Evolutionary conservation across 2,888 invertebrate genomes (phyloP).

Genomic region (Eupithecia inturbata): DNA sequence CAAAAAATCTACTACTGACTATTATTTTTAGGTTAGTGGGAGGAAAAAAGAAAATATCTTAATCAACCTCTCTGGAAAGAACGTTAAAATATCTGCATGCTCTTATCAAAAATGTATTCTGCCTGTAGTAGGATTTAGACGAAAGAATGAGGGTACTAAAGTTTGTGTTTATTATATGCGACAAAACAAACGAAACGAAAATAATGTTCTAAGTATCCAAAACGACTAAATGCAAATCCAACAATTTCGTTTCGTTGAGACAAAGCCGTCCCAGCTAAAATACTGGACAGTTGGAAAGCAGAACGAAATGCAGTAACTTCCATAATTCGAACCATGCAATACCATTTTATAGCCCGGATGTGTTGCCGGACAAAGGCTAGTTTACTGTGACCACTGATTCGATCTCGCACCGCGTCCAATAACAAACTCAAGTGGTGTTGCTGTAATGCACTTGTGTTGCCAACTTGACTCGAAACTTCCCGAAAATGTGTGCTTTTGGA

Average conservation of each 20-base stretch:
- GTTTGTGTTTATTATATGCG: too few relatives aligned
- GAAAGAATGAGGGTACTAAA: too few relatives aligned
- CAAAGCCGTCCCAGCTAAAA: not conserved
- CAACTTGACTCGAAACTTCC: constrained; percentile 22
- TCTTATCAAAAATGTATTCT: too few relatives aligned
- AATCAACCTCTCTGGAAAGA: too few relatives aligned
- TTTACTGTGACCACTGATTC: constrained; percentile 49
- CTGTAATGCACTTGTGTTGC: constrained; percentile 57
- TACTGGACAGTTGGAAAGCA: not conserved
- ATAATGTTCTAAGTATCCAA: not conserved
- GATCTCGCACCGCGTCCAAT: constrained; percentile 54
- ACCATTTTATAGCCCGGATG: constrained; percentile 16
- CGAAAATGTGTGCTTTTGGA: constrained; percentile 29
- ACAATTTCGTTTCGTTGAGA: not conserved
- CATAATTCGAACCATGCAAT: constrained; percentile 9
- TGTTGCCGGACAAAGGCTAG: constrained; percentile 39
- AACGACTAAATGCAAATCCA: not conserved
- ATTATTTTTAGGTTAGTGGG: too few relatives aligned
- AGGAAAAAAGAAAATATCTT: too few relatives aligned
- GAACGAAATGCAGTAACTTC: constrained; percentile 6
- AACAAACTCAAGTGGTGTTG: constrained; percentile 58
- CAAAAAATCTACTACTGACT: too few relatives aligned
- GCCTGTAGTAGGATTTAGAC: too few relatives aligned
- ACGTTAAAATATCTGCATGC: too few relatives aligned
- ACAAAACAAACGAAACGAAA: not conserved